Conservation (phyloP, 2,797 vertebrate species). For the Enoplosus armatus region DNA sequence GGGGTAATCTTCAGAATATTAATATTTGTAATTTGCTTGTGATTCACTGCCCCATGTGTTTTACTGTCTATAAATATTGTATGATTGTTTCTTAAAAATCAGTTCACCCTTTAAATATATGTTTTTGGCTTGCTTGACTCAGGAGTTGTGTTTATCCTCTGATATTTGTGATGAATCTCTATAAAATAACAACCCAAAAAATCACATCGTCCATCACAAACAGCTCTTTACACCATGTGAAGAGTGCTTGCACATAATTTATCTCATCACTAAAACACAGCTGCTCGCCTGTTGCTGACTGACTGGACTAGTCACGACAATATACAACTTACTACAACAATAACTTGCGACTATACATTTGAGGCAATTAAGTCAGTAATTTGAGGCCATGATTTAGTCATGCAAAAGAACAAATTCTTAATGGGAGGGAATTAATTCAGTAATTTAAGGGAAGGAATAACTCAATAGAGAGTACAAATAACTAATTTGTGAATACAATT, state of each 20-base stretch:
- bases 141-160: neutral
- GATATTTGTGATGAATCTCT: neutral
- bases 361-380: neutral
- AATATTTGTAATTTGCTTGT: neutral
- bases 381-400: neutral
- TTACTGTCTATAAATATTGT: no score
- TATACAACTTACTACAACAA: neutral
- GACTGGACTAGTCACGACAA: neutral
- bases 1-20: neutral
- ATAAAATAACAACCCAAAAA: neutral
- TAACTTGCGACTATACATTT: neutral
- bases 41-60: neutral
- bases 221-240: neutral
- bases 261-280: neutral
- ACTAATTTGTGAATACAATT: slow-evolving; percentile 14
- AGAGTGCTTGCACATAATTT: neutral
- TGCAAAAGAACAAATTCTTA: neutral
- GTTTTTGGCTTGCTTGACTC: neutral
- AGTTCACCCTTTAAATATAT: neutral
- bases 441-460: neutral
- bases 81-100: no score
- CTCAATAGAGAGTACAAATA: neutral
- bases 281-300: neutral
- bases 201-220: neutral
- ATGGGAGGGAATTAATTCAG: neutral